Evolutionary conservation across 2,113 vertebrate species (phyloP), one percentile per base, ranked within the genome.

Genomic region (Phaethornis superciliosus): DNA sequence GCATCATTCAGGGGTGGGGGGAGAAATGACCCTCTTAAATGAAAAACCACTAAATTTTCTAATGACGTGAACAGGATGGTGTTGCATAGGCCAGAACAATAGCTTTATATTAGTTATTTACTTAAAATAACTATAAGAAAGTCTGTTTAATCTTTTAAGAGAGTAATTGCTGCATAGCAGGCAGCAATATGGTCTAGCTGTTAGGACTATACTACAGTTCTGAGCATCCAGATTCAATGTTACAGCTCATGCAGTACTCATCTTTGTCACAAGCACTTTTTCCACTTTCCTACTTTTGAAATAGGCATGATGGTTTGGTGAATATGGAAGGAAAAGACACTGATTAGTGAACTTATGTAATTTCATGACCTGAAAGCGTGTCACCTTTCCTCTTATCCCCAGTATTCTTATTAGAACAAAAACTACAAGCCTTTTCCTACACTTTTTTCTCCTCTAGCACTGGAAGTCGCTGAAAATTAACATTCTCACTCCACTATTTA

Each of bases 41-140:
- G 77, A 93, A 94, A 97, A 97, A 96, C 90, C 97, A 90, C 89
- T 89, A 79, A 88, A 46, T 88, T 94, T 95, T 95, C 94, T 97
- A 91, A 65, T 96, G 90, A 96, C 97, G 95, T 97, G 97, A 97
- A 98, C 98, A 97, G 87, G 95, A 96, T 95, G 93, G 64, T 60
- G 78, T 56, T 93, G 70, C 81, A 96, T 37, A 78, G 86, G 65
- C 72, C 64, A 95, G 85, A 97, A 96, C 96, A 96, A 97, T 96
- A 95, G 96, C 72, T 95, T 95, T 95, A 95, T 95, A 92, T 82
- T 94, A 79, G 52, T 92, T 94, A 94, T 93, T 89, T 88, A 94
- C 94, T 95, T 95, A 95, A 96, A 95, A 96, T 95, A 95, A 94
- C 88, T 87, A 20, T 94, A 88, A 89, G 79, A 93, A 91, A 92